Percentiles rank a stretch among this genome's conserved stretches.
Conservation (phyloP, 2,888 invertebrate species). For the Cyclophora albipunctata region DNA sequence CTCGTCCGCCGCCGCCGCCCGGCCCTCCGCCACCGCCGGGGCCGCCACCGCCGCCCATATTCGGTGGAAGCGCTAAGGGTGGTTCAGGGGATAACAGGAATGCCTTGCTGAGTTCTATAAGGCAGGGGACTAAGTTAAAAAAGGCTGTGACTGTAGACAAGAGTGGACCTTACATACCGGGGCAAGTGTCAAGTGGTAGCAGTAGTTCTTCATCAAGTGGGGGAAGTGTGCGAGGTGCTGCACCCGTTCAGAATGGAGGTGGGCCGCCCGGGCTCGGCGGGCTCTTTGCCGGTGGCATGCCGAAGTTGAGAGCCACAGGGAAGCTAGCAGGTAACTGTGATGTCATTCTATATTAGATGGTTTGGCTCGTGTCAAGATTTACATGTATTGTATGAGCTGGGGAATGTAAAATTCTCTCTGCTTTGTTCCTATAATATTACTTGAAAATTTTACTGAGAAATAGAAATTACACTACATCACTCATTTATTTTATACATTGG, state of each 20-base stretch:
- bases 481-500: too few relatives aligned
- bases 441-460: too few relatives aligned
- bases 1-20: slow-evolving; percentile 79
- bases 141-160: slow-evolving; percentile 93
- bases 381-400: too few relatives aligned
- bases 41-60: slow-evolving; percentile 73
- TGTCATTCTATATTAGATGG: too few relatives aligned
- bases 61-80: slow-evolving; percentile 58
- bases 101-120: slow-evolving; percentile 86
- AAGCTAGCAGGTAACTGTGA: slow-evolving; percentile 51
- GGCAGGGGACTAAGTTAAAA: slow-evolving; percentile 86
- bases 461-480: too few relatives aligned
- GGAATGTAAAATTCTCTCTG: too few relatives aligned
- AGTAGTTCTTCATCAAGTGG: slow-evolving; percentile 41
- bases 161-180: slow-evolving; percentile 86
- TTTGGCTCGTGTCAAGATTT: too few relatives aligned
- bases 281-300: slow-evolving; percentile 88
- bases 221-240: slow-evolving; percentile 46
- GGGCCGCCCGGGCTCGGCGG: slow-evolving; percentile 77
- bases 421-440: too few relatives aligned
- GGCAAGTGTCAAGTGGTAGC: slow-evolving; percentile 66
- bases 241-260: slow-evolving; percentile 56
- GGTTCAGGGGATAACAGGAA: slow-evolving; percentile 77
- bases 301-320: slow-evolving; percentile 84
- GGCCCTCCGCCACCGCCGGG: slow-evolving; percentile 79